Conservation (phyloP, 2,888 invertebrate genomes). For the Drosophila maculinotata region DNA sequence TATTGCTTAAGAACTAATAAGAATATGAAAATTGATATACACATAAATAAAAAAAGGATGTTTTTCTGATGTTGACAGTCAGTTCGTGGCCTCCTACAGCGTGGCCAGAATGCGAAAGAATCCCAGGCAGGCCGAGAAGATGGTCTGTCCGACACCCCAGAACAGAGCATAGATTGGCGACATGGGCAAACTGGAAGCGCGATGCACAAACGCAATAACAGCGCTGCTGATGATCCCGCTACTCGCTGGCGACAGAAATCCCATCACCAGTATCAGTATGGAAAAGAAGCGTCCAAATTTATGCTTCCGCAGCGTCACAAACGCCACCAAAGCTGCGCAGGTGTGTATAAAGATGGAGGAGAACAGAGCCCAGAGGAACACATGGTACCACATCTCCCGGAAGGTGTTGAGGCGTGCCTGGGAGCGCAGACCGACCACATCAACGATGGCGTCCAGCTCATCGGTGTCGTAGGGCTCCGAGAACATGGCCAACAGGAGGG, state of each 20-base stretch:
- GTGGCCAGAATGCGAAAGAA: constrained; percentile 97
- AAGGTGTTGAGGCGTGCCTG: constrained; percentile 89
- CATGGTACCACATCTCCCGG: constrained; percentile 98
- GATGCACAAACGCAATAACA: constrained; percentile 96
- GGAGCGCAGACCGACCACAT: constrained; percentile 89
- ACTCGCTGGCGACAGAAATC: constrained; percentile 94
- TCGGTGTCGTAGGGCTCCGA: constrained; percentile 83
- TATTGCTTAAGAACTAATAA: constrained; percentile 17
- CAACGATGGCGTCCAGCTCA: constrained; percentile 89
- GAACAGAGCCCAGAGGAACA: constrained; percentile 97
- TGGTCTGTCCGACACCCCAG: constrained; percentile 97
- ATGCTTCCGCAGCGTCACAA: constrained; percentile 96
- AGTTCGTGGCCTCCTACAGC: constrained; percentile 86
- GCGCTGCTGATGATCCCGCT: constrained; percentile 96
- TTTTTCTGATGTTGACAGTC: constrained; percentile 13
- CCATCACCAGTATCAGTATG: constrained; percentile 94
- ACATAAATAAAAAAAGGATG: constrained; percentile 9
- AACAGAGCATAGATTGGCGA: constrained; percentile 95
- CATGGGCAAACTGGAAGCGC: constrained; percentile 95
- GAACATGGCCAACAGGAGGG: constrained; percentile 73
- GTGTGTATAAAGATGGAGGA: constrained; percentile 97
- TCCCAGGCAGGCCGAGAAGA: constrained; percentile 94
- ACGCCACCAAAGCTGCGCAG: constrained; percentile 95
- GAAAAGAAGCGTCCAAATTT: constrained; percentile 98
- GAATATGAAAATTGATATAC: constrained; percentile 5